phyloP scores from a whole-genome alignment of 2,113 vertebrate species.

The Lepidothrix coronata region DNA sequence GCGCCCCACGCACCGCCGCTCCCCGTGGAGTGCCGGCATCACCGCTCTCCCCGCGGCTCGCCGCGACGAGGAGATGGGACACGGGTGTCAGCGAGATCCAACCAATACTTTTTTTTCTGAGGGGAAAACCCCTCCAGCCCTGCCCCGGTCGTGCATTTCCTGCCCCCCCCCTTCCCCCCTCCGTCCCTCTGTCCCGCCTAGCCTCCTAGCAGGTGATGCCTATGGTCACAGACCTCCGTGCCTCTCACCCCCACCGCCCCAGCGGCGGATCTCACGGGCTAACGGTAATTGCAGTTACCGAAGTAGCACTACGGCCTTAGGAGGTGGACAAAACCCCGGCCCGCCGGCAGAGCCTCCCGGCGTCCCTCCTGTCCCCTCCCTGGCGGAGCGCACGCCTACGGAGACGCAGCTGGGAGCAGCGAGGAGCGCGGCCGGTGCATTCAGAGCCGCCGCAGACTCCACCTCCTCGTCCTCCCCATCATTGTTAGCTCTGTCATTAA shows the following conservation, averaged over 20 bases:
- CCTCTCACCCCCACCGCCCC: not conserved
- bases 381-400: constrained; percentile 30
- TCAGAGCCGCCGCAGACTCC: constrained; percentile 32
- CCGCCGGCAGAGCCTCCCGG: not conserved
- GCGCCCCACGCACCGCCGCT: not conserved
- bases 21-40: not conserved
- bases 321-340: not conserved
- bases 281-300: not conserved
- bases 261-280: not conserved
- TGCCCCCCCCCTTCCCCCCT: no score
- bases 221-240: not conserved
- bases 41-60: not conserved
- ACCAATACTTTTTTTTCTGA: not conserved
- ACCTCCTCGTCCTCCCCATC: constrained; percentile 36
- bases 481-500: constrained; percentile 52
- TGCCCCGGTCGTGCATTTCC: not conserved
- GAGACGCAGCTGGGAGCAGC: constrained; percentile 4
- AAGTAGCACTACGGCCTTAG: not conserved
- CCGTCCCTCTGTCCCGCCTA: not conserved
- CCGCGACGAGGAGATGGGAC: not conserved
- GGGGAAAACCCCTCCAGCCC: no score
- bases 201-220: not conserved
- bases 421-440: not conserved
- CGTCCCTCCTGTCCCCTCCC: constrained; percentile 10
- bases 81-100: not conserved